Evolutionary conservation across 2,888 invertebrate species (phyloP).

Genomic region (Luperina nickerlii): DNA sequence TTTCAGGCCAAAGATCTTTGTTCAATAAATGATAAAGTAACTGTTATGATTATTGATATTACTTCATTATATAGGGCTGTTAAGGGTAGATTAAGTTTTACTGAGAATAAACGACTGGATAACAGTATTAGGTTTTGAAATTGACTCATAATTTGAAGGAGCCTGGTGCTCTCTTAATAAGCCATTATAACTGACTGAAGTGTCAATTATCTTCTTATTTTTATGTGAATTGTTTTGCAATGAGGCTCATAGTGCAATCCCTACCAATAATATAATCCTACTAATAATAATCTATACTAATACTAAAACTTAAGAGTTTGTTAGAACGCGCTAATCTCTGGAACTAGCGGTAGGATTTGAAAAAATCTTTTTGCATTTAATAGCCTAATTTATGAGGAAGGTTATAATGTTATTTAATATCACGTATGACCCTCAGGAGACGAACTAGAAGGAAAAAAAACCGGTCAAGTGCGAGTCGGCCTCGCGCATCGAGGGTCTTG

Average conservation of each 20-base stretch:
- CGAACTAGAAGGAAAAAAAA: neutral
- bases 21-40: conserved; percentile 62
- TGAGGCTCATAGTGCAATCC: neutral
- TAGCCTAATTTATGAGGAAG: too few relatives aligned
- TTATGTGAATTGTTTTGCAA: neutral
- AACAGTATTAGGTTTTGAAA: conserved; percentile 17
- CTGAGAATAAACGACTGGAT: conserved; percentile 34
- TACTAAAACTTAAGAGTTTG: too few relatives aligned
- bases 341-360: too few relatives aligned
- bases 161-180: neutral
- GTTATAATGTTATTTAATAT: neutral
- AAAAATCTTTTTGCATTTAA: too few relatives aligned
- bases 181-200: neutral
- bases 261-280: too few relatives aligned
- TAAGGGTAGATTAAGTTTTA: conserved; percentile 47
- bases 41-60: conserved; percentile 56
- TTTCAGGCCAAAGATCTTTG: conserved; percentile 59
- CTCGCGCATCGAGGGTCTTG: too few relatives aligned
- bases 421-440: neutral
- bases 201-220: neutral
- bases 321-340: too few relatives aligned
- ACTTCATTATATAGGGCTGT: conserved; percentile 34
- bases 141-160: conserved; percentile 25
- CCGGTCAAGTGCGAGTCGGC: too few relatives aligned
- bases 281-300: neutral